A percentile compares a stretch with the other conserved stretches of the same genome.
Conservation (phyloP, 1,140 invertebrate genomes). For the Cherax quadricarinatus region DNA sequence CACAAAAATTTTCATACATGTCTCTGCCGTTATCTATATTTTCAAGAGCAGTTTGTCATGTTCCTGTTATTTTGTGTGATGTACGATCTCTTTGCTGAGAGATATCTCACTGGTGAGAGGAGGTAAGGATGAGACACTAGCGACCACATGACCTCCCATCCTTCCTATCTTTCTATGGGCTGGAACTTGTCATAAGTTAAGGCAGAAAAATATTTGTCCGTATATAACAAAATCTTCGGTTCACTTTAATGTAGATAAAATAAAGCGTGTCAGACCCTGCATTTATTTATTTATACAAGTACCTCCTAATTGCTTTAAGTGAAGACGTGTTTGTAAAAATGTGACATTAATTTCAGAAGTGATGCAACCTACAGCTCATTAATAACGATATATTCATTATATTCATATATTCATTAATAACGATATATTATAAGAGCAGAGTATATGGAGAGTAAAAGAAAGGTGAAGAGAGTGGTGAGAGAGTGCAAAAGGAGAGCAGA, state of each 20-base stretch:
- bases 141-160: constrained; percentile 4
- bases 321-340: too few relatives aligned
- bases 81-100: not conserved
- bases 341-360: too few relatives aligned
- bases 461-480: too few relatives aligned
- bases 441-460: too few relatives aligned
- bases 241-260: constrained; percentile 56
- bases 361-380: too few relatives aligned
- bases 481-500: too few relatives aligned
- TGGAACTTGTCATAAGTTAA: constrained; percentile 44
- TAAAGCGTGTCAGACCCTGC: constrained; percentile 57
- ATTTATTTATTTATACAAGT: constrained; percentile 19
- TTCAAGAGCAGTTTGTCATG: not conserved
- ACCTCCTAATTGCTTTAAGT: not conserved
- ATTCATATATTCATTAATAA: too few relatives aligned
- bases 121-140: not conserved
- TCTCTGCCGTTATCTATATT: not conserved
- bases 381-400: too few relatives aligned
- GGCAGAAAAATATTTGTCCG: constrained; percentile 10
- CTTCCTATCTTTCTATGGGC: not conserved
- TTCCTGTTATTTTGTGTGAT: not conserved
- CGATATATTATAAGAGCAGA: too few relatives aligned
- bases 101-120: not conserved
- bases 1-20: not conserved
- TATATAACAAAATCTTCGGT: not conserved